A percentile compares a stretch with the other conserved stretches of the same genome.
Evolutionary conservation across 2,888 invertebrate genomes (phyloP).

Genomic region (Anoplius nigerrimus): DNA sequence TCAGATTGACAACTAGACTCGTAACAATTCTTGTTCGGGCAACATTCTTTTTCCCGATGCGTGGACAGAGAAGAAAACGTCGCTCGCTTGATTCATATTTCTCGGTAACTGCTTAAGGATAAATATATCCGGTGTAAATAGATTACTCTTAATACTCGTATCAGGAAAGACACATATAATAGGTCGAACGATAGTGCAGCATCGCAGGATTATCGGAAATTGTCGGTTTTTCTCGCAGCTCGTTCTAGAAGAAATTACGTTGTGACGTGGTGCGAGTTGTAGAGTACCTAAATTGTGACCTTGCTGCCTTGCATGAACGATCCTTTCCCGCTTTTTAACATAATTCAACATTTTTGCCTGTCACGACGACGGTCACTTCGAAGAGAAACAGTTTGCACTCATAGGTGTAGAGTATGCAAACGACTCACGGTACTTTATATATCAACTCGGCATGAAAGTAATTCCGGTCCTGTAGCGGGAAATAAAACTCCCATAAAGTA

Average conservation of each 20-base stretch:
- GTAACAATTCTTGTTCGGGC: neutral
- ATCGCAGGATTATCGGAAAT: conserved; percentile 50
- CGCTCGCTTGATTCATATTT: conserved; percentile 32
- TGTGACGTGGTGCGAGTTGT: conserved; percentile 55
- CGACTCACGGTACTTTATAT: too few species aligned
- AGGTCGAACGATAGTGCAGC: conserved; percentile 41
- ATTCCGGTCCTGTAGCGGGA: too few species aligned
- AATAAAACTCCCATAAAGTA: too few species aligned
- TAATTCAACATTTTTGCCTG: too few species aligned
- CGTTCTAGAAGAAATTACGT: conserved; percentile 47
- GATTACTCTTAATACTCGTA: conserved; percentile 59
- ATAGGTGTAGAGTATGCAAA: too few species aligned
- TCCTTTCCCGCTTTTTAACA: too few species aligned
- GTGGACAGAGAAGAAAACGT: conserved; percentile 46
- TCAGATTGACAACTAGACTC: too few species aligned
- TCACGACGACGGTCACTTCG: too few species aligned
- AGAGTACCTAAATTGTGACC: conserved; percentile 46
- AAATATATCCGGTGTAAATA: conserved; percentile 64
- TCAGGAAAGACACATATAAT: conserved; percentile 61
- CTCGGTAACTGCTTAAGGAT: conserved; percentile 47
- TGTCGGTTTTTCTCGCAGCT: conserved; percentile 10
- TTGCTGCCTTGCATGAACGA: too few species aligned
- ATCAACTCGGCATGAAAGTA: too few species aligned
- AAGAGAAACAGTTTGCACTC: too few species aligned
- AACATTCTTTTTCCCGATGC: conserved; percentile 35